Conservation (phyloP, 1,140 invertebrate genomes). For the Neoseiulus cucumeris region DNA sequence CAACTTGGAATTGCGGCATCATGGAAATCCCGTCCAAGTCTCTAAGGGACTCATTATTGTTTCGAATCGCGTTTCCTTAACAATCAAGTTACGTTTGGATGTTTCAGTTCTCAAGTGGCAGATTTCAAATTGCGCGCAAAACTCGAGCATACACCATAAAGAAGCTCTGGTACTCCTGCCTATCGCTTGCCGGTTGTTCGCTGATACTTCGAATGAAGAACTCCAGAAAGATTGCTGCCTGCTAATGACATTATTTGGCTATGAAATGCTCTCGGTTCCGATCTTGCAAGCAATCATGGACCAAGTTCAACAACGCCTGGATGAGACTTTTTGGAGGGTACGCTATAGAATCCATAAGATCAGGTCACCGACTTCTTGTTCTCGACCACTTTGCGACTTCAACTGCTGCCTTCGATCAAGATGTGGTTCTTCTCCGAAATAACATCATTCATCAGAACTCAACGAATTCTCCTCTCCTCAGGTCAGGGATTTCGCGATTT, state of each 20-base stretch:
- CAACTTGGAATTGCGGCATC: too few species aligned
- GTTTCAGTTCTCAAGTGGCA: neutral
- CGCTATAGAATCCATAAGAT: too few species aligned
- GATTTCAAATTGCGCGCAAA: neutral
- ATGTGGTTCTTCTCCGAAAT: too few species aligned
- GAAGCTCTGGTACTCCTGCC: conserved; percentile 13
- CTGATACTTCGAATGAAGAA: conserved; percentile 51
- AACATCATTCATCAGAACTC: neutral
- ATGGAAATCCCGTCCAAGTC: too few species aligned
- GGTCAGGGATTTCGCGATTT: conserved; percentile 43
- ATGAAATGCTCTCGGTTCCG: conserved; percentile 25
- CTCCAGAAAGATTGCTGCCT: conserved; percentile 42
- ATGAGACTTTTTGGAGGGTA: conserved; percentile 13
- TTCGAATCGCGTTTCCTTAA: too few species aligned
- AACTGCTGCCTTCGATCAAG: too few species aligned
- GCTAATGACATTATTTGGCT: conserved; percentile 41
- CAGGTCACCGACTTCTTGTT: too few species aligned
- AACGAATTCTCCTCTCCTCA: conserved; percentile 30
- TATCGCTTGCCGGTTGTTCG: conserved; percentile 8
- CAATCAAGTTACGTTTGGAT: too few species aligned
- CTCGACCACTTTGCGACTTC: too few species aligned
- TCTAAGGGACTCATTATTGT: too few species aligned
- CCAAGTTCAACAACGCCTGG: conserved; percentile 10
- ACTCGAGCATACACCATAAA: conserved; percentile 11
- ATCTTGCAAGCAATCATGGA: conserved; percentile 17